Evolutionary conservation across 2,888 invertebrate species (phyloP).

Genomic region (Zaprionus bogoriensis): DNA sequence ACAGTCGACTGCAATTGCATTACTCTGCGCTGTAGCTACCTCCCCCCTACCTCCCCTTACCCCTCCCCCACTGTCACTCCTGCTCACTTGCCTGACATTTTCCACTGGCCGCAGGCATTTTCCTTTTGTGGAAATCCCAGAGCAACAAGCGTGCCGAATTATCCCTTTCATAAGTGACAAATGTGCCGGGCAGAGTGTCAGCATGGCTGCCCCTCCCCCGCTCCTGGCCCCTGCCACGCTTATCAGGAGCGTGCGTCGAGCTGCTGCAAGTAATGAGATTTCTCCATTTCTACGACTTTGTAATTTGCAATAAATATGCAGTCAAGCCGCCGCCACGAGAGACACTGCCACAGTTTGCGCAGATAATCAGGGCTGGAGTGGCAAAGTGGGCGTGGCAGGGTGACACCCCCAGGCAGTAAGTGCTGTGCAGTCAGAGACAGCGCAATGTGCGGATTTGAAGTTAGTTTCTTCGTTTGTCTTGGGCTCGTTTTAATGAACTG

Average conservation of each 20-base stretch:
- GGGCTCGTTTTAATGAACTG: not conserved
- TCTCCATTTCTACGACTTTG: constrained; percentile 54
- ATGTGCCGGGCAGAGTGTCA: constrained; percentile 51
- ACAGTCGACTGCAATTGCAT: constrained; percentile 46
- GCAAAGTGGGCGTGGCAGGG: not conserved
- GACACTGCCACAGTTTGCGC: constrained; percentile 10
- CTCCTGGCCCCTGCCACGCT: constrained; percentile 22
- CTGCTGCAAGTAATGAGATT: constrained; percentile 75
- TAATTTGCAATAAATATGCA: constrained; percentile 76
- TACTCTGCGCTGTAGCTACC: not conserved
- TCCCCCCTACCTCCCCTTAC: not conserved
- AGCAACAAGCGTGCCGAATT: constrained; percentile 66
- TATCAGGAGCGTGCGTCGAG: constrained; percentile 50
- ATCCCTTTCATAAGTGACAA: constrained; percentile 78
- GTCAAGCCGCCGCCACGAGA: constrained; percentile 24
- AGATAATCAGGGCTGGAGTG: not conserved
- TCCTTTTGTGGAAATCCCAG: constrained; percentile 42
- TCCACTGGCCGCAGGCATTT: constrained; percentile 57
- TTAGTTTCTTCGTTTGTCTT: not conserved
- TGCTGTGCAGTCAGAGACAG: not conserved
- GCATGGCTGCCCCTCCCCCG: not conserved
- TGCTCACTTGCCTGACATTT: not conserved
- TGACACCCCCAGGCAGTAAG: not conserved
- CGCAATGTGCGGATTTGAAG: too few relatives aligned
- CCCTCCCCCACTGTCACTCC: not conserved